phyloP scores from a whole-genome alignment of 2,888 invertebrate genomes.

The Eledona agricola region DNA sequence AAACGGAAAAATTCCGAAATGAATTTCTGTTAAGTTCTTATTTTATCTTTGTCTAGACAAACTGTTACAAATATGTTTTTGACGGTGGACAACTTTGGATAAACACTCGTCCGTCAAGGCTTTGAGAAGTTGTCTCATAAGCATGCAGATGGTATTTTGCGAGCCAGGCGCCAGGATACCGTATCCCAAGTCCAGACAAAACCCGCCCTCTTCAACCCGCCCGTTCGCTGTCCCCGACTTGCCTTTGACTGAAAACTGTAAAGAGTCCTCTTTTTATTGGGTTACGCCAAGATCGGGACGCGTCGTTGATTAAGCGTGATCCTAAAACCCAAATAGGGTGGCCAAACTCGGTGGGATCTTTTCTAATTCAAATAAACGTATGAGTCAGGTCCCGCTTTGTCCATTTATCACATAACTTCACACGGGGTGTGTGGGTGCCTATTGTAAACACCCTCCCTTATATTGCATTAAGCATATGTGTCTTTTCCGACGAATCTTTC shows the following conservation, averaged over 20 bases:
- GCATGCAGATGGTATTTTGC: slow-evolving; percentile 44
- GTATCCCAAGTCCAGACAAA: slow-evolving; percentile 22
- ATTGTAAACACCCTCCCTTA: slow-evolving; percentile 43
- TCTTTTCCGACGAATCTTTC: slow-evolving; percentile 50
- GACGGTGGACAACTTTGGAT: too few relatives aligned
- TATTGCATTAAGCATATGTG: slow-evolving; percentile 58
- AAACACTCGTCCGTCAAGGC: too few relatives aligned
- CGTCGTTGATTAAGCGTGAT: slow-evolving; percentile 22
- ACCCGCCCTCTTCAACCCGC: slow-evolving; percentile 23
- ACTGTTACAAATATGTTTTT: too few relatives aligned
- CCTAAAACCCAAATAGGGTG: slow-evolving; percentile 29
- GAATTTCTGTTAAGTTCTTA: too few relatives aligned
- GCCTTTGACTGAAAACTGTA: slow-evolving; percentile 13
- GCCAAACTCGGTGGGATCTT: slow-evolving; percentile 7
- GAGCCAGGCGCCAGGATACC: slow-evolving; percentile 25
- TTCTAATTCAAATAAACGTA: slow-evolving; percentile 34
- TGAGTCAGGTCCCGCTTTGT: slow-evolving; percentile 36
- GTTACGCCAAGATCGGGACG: slow-evolving; percentile 2
- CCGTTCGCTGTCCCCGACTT: slow-evolving; percentile 30
- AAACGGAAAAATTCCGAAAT: too few relatives aligned
- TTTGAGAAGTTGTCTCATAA: slow-evolving; percentile 45
- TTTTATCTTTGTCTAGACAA: too few relatives aligned
- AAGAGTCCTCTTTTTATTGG: slow-evolving; percentile 4
- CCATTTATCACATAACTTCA: slow-evolving; percentile 52
- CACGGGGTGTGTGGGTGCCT: slow-evolving; percentile 39